Evolutionary conservation across 2,113 vertebrate genomes (phyloP), one percentile per base, ranked within the genome.

Genomic region (Mus pahari): DNA sequence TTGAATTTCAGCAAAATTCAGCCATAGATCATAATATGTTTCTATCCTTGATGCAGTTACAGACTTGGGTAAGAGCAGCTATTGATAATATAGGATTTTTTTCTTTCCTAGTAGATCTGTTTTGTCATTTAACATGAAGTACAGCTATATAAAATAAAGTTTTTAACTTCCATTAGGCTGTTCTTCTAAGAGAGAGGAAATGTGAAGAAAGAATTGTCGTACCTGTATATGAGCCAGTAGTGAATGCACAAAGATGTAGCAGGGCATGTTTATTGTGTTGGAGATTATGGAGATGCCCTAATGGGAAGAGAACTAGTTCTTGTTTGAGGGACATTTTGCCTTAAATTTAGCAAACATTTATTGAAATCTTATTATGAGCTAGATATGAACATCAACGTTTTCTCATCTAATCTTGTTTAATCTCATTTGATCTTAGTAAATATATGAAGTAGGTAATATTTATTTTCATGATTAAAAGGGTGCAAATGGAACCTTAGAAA

Each of bases 341-440:
- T 91, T 81, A 89, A 81, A 78, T 66, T 83, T 90, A 60, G 42
- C 28, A 86, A 84, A 60, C 22, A 92, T 60, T 78, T 90, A 50
- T 86, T 90, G n/a, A 95, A 55, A 92, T 13, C 24, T 39, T 77
- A 45, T 87, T 86, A 64, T 73, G 53, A 36, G 12, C 5, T 50
- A 88, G 39, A 71, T 11, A 86, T 68, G 58, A 8, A 45, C 0
- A 74, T 19, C 28, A 33, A 24, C 19, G 36, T 87, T 73, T 82
- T 87, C 26, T 90, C 55, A 82, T 71, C 60, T 79, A 96, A 71
- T 53, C 28, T 71, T 33, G 0, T 77, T 77, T 77, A 42, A 88
- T 39, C n/a, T 92, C 39, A 86, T 92, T 95, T 73, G 89, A 86
- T 87, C 14, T 66, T 92, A 94, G 93, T 77, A 84, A 95, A 13